Conservation (phyloP, 1,140 invertebrate genomes). For the Drosophila kanapiae region DNA sequence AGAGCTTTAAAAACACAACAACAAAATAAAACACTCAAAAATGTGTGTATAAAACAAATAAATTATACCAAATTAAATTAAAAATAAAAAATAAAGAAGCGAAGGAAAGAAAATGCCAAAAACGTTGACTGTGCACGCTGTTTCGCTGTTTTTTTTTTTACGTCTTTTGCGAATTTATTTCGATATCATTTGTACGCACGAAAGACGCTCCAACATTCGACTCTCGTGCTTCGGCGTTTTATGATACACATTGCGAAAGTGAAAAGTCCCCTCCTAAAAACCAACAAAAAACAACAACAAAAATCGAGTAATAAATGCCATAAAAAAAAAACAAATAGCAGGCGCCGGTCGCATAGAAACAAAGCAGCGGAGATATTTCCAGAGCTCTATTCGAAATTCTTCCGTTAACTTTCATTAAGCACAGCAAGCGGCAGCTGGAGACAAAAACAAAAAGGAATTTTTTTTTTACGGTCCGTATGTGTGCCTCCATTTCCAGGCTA, state of each 20-base stretch:
- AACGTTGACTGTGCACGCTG: slow-evolving; percentile 40
- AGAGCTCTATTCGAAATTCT: slow-evolving; percentile 24
- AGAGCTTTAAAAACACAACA: slow-evolving; percentile 38
- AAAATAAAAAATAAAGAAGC: slow-evolving; percentile 11
- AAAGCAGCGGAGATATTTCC: not conserved
- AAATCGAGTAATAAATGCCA: slow-evolving; percentile 4
- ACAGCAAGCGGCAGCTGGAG: slow-evolving; percentile 2
- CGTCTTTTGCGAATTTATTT: slow-evolving; percentile 24
- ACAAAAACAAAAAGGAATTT: slow-evolving; percentile 6
- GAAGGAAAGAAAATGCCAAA: slow-evolving; percentile 43
- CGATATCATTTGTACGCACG: slow-evolving; percentile 34
- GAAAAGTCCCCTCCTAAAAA: slow-evolving; percentile 27
- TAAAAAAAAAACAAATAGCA: not conserved
- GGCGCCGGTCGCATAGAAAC: not conserved
- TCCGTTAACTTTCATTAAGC: slow-evolving; percentile 37
- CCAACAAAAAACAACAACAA: not conserved
- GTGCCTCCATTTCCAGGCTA: slow-evolving; percentile 21
- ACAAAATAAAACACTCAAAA: slow-evolving; percentile 15
- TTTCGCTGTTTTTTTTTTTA: slow-evolving; percentile 16
- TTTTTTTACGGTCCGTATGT: slow-evolving; percentile 22
- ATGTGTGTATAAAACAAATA: slow-evolving; percentile 41
- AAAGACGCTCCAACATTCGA: not conserved
- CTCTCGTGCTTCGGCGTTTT: slow-evolving; percentile 11
- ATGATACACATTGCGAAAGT: slow-evolving; percentile 40
- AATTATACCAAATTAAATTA: slow-evolving; percentile 50